Percentiles rank a stretch among this genome's conserved stretches.
Evolutionary conservation across 2,113 vertebrate genomes (phyloP).

Genomic region (Conger conger): DNA sequence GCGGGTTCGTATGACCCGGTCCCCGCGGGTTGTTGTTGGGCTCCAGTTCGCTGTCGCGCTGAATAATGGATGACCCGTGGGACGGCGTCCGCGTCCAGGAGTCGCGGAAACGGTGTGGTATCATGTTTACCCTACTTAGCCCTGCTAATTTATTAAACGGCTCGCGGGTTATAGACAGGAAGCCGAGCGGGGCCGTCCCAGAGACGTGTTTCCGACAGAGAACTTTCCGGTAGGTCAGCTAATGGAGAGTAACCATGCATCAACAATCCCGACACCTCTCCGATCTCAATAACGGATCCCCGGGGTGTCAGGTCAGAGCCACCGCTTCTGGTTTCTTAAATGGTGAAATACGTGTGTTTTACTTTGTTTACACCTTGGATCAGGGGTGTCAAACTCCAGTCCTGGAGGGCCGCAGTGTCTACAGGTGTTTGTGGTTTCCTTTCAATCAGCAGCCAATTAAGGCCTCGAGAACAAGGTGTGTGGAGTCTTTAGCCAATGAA

Average conservation of each 20-base stretch:
- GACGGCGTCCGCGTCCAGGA: slow-evolving; percentile 37
- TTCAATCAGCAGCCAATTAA: too few species aligned
- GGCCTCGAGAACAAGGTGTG: too few species aligned
- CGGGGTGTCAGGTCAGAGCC: neutral
- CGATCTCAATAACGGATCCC: neutral
- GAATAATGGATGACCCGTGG: slow-evolving; percentile 43
- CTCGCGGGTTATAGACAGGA: slow-evolving; percentile 8
- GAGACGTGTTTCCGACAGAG: neutral
- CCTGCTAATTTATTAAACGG: slow-evolving; percentile 25
- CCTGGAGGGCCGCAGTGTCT: too few species aligned
- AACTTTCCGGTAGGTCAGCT: neutral
- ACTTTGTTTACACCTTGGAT: too few species aligned
- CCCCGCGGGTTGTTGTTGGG: slow-evolving; percentile 26
- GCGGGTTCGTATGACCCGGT: neutral
- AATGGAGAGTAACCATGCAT: neutral
- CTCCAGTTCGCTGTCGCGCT: slow-evolving; percentile 37
- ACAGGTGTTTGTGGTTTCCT: too few species aligned
- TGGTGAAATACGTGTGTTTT: neutral
- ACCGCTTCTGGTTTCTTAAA: neutral
- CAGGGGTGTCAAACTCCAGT: too few species aligned
- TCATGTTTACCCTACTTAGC: slow-evolving; percentile 37
- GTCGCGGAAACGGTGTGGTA: slow-evolving; percentile 22
- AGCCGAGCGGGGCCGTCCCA: neutral
- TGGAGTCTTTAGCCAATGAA: too few species aligned
- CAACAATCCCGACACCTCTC: neutral